A percentile compares a stretch with the other conserved stretches of the same genome.
phyloP scores from a whole-genome alignment of 2,113 vertebrate genomes.

The Collichthys lucidus region DNA sequence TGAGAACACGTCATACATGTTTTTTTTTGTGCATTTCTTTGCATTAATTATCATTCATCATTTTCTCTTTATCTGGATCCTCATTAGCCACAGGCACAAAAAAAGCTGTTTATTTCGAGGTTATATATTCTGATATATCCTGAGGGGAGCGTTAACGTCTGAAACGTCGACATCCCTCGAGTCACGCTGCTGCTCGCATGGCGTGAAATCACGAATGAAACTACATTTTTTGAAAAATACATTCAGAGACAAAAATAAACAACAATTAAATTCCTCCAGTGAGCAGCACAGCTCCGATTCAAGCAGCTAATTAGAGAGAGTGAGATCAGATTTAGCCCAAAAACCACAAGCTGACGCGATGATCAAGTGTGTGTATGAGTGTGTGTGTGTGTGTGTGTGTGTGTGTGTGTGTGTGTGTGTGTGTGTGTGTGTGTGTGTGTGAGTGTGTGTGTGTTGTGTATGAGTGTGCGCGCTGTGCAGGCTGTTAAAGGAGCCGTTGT shows the following conservation, averaged over 20 bases:
- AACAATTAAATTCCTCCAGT: slow-evolving; percentile 4
- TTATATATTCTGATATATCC: too few species aligned
- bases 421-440: background rate
- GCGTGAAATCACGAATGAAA: background rate
- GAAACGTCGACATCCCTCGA: background rate
- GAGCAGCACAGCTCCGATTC: background rate
- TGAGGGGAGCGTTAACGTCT: background rate
- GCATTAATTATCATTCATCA: too few species aligned
- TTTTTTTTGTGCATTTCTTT: too few species aligned
- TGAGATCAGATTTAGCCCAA: slow-evolving; percentile 31
- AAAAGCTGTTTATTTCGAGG: too few species aligned
- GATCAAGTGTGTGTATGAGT: background rate
- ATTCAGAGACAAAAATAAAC: background rate
- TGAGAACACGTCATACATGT: too few species aligned
- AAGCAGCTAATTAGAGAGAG: slow-evolving; percentile 42
- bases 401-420: background rate
- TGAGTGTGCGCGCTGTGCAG: background rate
- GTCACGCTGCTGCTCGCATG: background rate
- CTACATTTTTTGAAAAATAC: background rate
- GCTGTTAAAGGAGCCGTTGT: slow-evolving; percentile 68
- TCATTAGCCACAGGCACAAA: too few species aligned
- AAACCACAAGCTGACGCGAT: slow-evolving; percentile 10
- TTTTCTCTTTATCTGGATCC: too few species aligned
- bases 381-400: too few species aligned
- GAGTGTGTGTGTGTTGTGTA: slow-evolving; percentile 11